These are phyloP conservation scores for Leptinotarsa tumamoca DNA, from an alignment of 2,888 invertebrate genomes.

Conservation along the genomic window DNA sequence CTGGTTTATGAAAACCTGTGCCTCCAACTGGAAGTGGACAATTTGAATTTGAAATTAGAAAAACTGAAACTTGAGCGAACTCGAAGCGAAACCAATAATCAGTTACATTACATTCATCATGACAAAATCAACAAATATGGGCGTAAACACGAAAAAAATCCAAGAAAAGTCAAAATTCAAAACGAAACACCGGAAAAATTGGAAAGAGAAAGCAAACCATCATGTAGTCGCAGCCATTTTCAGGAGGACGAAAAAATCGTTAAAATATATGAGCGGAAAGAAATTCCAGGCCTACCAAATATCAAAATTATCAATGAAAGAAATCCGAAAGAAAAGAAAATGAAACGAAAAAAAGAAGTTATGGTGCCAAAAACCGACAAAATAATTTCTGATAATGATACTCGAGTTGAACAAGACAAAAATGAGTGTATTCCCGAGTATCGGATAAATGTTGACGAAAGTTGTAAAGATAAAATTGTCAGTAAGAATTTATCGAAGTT, in stretches of 20 bases:
- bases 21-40: conserved; percentile 62
- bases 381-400: conserved; percentile 21
- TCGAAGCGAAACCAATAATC: conserved; percentile 58
- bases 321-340: conserved; percentile 34
- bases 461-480: conserved; percentile 43
- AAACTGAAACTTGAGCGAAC: conserved; percentile 54
- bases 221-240: conserved; percentile 33
- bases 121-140: conserved; percentile 25
- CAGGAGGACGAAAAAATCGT: conserved; percentile 47
- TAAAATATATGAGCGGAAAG: conserved; percentile 56
- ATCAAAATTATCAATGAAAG: conserved; percentile 52
- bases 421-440: conserved; percentile 25
- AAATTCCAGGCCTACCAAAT: conserved; percentile 50
- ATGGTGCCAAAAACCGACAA: conserved; percentile 1
- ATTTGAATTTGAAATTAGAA: conserved; percentile 56
- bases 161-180: conserved; percentile 43
- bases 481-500: conserved; percentile 49
- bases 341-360: conserved; percentile 26
- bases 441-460: conserved; percentile 38
- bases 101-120: conserved; percentile 54
- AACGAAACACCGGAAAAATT: conserved; percentile 52
- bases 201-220: conserved; percentile 45
- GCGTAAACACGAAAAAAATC: conserved; percentile 14
- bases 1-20: conserved; percentile 65
- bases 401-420: conserved; percentile 17